phyloP scores from a whole-genome alignment of 2,113 vertebrate species.

The Galbula dea region DNA sequence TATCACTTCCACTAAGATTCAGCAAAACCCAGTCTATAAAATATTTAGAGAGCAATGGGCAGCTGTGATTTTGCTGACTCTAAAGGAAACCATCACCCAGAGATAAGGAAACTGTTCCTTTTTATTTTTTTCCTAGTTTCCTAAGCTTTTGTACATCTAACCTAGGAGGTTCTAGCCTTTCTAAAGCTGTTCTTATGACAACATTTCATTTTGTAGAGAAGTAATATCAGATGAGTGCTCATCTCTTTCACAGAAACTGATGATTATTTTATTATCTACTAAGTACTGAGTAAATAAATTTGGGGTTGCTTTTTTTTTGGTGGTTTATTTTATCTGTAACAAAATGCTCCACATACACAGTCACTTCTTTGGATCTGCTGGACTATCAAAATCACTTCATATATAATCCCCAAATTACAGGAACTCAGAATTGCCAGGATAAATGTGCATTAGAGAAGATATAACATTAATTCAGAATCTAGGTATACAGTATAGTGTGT shows the following conservation, averaged over 20 bases:
- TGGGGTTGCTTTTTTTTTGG: accelerated
- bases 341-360: not conserved
- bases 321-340: not conserved
- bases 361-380: not conserved
- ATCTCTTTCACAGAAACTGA: not conserved
- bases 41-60: not conserved
- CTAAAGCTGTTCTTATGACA: not conserved
- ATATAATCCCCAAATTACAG: not conserved
- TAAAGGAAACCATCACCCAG: not conserved
- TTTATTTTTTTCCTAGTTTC: not conserved
- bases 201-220: not conserved
- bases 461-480: not conserved
- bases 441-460: not conserved
- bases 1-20: not conserved
- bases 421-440: not conserved
- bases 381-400: not conserved
- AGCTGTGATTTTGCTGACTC: not conserved
- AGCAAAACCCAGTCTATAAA: not conserved
- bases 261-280: not conserved
- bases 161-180: not conserved
- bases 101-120: not conserved
- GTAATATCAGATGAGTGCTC: not conserved
- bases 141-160: not conserved
- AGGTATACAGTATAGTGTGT: no score
- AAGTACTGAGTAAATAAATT: not conserved